A percentile compares a stretch with the other conserved stretches of the same genome.
These are phyloP conservation scores for Centropus bengalensis DNA, from an alignment of 2,113 vertebrate genomes.

Conservation along the genomic window DNA sequence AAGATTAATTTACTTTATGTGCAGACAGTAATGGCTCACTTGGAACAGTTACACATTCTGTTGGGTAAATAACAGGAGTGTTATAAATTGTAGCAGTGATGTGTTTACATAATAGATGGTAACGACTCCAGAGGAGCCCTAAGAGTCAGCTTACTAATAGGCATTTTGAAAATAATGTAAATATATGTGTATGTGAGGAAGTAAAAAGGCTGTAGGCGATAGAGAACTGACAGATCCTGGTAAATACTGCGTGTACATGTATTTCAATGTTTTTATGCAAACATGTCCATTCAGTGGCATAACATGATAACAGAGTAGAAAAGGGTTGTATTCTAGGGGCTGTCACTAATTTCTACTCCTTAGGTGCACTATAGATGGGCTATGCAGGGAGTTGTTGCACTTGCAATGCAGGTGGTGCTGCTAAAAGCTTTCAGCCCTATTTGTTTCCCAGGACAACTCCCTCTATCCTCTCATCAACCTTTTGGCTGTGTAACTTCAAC, in stretches of 20 bases:
- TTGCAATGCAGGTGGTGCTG: not conserved
- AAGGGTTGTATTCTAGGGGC: not conserved
- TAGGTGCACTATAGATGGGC: not conserved
- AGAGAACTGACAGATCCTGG: conserved; percentile 5
- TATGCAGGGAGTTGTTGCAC: not conserved
- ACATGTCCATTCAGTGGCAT: not conserved
- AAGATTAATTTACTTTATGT: conserved; percentile 61
- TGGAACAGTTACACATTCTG: conserved; percentile 60
- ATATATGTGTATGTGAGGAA: conserved; percentile 40
- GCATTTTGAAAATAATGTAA: conserved; percentile 56
- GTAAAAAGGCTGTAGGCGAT: conserved; percentile 9
- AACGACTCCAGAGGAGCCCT: conserved; percentile 47
- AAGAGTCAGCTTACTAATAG: conserved; percentile 30
- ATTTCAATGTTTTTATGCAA: conserved; percentile 3
- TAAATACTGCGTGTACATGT: not conserved
- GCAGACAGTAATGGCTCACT: conserved; percentile 54
- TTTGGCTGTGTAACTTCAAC: not conserved
- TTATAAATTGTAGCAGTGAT: conserved; percentile 61
- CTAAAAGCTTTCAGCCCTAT: not conserved
- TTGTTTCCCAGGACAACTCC: not conserved
- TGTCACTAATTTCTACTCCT: not conserved
- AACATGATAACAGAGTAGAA: not conserved
- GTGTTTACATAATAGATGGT: conserved; percentile 64
- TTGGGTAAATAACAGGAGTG: conserved; percentile 70
- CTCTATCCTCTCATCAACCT: not conserved